Evolutionary conservation across 1,140 invertebrate genomes (phyloP).

Genomic region (Drosophila kanapiae): DNA sequence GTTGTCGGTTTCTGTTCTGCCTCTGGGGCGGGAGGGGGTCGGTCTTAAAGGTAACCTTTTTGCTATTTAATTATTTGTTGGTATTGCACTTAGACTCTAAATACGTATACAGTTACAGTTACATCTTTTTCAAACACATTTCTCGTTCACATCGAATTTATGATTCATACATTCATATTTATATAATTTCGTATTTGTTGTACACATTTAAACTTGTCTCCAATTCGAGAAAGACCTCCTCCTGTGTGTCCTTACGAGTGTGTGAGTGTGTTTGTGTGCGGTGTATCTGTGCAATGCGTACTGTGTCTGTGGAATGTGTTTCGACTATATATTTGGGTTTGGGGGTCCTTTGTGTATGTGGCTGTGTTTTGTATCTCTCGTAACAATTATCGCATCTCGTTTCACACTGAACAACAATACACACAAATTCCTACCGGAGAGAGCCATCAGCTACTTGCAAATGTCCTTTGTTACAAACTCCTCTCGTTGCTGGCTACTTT

Average conservation of each 20-base stretch:
- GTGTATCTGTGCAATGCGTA: conserved; percentile 30
- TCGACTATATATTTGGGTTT: conserved; percentile 25
- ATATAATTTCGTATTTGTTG: conserved; percentile 37
- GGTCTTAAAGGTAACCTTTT: conserved; percentile 55
- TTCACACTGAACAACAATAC: conserved; percentile 70
- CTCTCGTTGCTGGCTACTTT: conserved; percentile 17
- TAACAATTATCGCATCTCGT: conserved; percentile 61
- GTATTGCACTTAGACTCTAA: conserved; percentile 79
- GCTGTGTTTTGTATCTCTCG: conserved; percentile 39
- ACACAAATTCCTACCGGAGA: conserved; percentile 47
- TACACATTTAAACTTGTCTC: conserved; percentile 39
- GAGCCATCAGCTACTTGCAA: conserved; percentile 24
- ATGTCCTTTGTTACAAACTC: conserved; percentile 33
- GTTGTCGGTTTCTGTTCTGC: conserved; percentile 48
- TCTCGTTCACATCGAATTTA: conserved; percentile 53
- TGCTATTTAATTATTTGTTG: conserved; percentile 57
- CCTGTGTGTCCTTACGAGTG: conserved; percentile 16
- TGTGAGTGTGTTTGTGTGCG: conserved; percentile 32
- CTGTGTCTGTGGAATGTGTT: conserved; percentile 45
- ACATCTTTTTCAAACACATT: conserved; percentile 68
- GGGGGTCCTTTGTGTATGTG: conserved; percentile 4
- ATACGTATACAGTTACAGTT: conserved; percentile 78
- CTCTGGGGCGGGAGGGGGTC: conserved; percentile 24
- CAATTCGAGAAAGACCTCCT: conserved; percentile 32
- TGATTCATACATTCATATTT: conserved; percentile 22